phyloP scores from a whole-genome alignment of 1,140 invertebrate genomes.

The Papilio helenus region DNA sequence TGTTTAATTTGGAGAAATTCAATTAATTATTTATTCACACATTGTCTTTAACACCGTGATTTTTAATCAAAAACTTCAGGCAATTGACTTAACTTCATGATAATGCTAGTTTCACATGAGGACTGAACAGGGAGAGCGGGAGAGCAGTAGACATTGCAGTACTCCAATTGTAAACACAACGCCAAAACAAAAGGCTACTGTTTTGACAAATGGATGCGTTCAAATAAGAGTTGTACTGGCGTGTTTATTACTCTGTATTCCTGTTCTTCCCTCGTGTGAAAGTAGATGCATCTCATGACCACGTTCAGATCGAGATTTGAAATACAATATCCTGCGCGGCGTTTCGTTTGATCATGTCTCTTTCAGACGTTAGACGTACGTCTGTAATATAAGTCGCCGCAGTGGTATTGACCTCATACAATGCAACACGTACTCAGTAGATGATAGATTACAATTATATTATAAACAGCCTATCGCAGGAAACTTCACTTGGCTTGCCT shows the following conservation, averaged over 20 bases:
- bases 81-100: neutral
- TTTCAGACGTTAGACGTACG: neutral
- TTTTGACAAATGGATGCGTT: neutral
- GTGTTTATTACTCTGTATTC: neutral
- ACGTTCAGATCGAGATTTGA: constrained; percentile 1
- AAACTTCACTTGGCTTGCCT: no score
- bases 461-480: no score
- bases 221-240: neutral
- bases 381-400: neutral
- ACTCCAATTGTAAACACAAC: no score
- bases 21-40: constrained; percentile 13
- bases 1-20: neutral
- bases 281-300: neutral
- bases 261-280: neutral
- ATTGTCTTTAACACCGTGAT: neutral
- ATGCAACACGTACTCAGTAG: neutral
- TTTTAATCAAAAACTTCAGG: neutral
- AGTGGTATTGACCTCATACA: neutral
- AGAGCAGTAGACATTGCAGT: no score
- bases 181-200: no score
- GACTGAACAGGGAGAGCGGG: neutral
- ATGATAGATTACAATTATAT: neutral
- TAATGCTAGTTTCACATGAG: neutral
- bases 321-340: constrained; percentile 6
- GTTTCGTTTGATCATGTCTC: neutral